These are phyloP conservation scores for Oscheius sp. DNA, from an alignment of 2,888 invertebrate genomes.

Conservation along the genomic window DNA sequence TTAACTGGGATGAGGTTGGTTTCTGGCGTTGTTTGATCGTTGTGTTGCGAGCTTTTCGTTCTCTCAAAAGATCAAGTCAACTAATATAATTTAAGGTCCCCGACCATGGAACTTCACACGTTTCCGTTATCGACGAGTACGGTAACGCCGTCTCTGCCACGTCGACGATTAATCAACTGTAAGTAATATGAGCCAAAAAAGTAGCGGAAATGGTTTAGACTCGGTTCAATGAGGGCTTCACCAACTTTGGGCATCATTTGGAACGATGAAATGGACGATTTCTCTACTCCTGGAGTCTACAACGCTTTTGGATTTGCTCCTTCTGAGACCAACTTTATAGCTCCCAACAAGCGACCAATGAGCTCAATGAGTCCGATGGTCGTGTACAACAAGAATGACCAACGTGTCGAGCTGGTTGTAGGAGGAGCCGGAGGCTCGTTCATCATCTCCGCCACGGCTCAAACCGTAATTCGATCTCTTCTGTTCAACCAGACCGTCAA, in stretches of 20 bases:
- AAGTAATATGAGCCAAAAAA: background rate
- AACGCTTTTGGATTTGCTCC: slow-evolving; percentile 77
- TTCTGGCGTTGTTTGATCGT: background rate
- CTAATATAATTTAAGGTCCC: slow-evolving; percentile 73
- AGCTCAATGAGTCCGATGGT: slow-evolving; percentile 91
- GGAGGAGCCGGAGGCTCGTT: slow-evolving; percentile 92
- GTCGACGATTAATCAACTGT: slow-evolving; percentile 83
- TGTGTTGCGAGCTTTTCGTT: slow-evolving; percentile 13
- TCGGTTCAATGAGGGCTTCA: slow-evolving; percentile 67
- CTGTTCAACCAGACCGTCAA: slow-evolving; percentile 85
- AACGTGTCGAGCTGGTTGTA: slow-evolving; percentile 78
- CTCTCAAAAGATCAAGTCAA: background rate
- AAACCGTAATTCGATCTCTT: slow-evolving; percentile 79
- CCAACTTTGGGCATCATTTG: slow-evolving; percentile 70
- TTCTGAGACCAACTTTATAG: slow-evolving; percentile 85
- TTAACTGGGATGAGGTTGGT: slow-evolving; percentile 25
- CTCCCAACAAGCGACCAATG: slow-evolving; percentile 85
- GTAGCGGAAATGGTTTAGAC: slow-evolving; percentile 46
- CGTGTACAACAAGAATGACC: slow-evolving; percentile 79
- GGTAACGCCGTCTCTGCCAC: slow-evolving; percentile 94
- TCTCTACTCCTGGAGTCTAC: slow-evolving; percentile 77
- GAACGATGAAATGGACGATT: slow-evolving; percentile 72
- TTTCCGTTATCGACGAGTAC: slow-evolving; percentile 82
- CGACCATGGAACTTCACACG: slow-evolving; percentile 87
- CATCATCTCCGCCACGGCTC: slow-evolving; percentile 84